A percentile compares a stretch with the other conserved stretches of the same genome.
Evolutionary conservation across 2,113 vertebrate genomes (phyloP).

Genomic region (Excalfactoria chinensis): DNA sequence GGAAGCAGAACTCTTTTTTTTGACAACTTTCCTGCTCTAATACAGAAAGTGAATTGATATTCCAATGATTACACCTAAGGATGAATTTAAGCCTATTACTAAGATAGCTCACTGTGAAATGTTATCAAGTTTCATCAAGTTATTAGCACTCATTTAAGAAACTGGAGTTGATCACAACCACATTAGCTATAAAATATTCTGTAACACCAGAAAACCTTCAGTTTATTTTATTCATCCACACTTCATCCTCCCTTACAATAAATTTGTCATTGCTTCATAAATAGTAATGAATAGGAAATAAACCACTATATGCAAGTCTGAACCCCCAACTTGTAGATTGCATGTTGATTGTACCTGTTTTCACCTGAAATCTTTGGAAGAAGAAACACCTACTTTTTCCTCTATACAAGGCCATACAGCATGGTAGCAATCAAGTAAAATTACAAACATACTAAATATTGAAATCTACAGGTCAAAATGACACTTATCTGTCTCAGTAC

Average conservation of each 20-base stretch:
- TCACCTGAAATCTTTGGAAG: not conserved
- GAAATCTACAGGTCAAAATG: not conserved
- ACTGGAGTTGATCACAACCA: not conserved
- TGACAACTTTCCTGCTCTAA: not conserved
- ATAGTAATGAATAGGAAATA: no score
- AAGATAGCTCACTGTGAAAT: not conserved
- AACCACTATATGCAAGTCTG: not conserved
- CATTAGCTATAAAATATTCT: not conserved
- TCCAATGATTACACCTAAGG: not conserved
- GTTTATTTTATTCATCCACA: not conserved
- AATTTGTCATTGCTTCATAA: not conserved
- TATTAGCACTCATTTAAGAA: not conserved
- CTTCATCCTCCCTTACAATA: not conserved
- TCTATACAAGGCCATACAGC: not conserved
- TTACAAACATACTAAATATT: not conserved
- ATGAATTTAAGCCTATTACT: not conserved
- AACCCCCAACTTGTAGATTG: not conserved
- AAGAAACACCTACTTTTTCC: not conserved
- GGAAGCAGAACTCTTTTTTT: not conserved
- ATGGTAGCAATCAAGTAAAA: not conserved
- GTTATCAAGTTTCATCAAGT: not conserved
- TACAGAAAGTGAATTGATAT: not conserved
- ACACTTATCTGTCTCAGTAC: not conserved
- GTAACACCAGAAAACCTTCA: not conserved
- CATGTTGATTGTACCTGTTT: not conserved